Base-by-base conservation (phyloP, 2,888 invertebrate species). In the Synanthedon vespiformis region DNA sequence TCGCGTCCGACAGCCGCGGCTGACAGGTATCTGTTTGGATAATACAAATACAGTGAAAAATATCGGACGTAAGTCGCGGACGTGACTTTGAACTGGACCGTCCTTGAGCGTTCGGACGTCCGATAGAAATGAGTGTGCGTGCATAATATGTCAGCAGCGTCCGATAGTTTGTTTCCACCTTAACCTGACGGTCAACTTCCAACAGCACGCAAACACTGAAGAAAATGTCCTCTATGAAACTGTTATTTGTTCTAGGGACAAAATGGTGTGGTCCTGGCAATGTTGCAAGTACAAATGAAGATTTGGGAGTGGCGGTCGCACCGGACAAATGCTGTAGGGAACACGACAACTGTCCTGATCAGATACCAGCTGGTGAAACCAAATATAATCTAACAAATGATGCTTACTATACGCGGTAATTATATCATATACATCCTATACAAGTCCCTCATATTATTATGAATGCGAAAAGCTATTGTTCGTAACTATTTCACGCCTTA, bases 261-360 rank as follows among this genome's bases (percentile, higher is more conserved):
- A 94, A 94, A 77, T 95, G 94, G 94, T 94, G 94, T 64, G 94
- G 94, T 0, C 84, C 91, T 0, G 94, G 94, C 3, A 90, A 90
- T 63, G 70, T 88, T 11, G 92, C 94, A 0, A 74, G 77, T 0
- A 78, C 85, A 59, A 89, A 89, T 63, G 83, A 91, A 40, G 94
- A 94, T 66, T 78, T 94, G 22, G 94, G 95, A 0, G 59, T 71
- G 0, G 88, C 90, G 48, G 65, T 67, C 6, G 89, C 89, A 48
- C 89, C 93, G 0, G 95, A 95, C 66, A 86, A 77, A 51, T 95
- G 95, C 65, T 94, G 94, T 61, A 78, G 93, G 18, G 89, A 89
- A 0, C 94, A 94, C 66, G 94, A 94, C 70, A 79, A 88, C 58
- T 94, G 94, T 59, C 89, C 90, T 0, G 89, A 90, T 54, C 72